Percentiles rank a stretch among this genome's conserved stretches.
phyloP scores from a whole-genome alignment of 2,888 invertebrate species.

The Leptodirus hochenwartii region DNA sequence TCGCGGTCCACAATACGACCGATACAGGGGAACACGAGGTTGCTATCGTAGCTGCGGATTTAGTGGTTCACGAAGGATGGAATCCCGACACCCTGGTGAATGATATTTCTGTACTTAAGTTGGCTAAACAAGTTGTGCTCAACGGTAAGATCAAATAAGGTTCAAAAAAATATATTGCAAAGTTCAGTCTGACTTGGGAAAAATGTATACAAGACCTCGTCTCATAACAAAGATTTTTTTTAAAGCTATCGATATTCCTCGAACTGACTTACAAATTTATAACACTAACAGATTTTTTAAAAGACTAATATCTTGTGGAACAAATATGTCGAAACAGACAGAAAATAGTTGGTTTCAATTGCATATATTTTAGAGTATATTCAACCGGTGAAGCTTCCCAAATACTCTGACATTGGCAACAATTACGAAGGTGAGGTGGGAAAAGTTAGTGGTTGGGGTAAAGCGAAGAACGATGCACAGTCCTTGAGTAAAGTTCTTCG shows the following conservation, averaged over 20 bases:
- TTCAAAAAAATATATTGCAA: not conserved
- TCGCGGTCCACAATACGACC: constrained; percentile 1
- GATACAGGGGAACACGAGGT: not conserved
- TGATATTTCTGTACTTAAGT: constrained; percentile 5
- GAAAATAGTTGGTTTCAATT: not conserved
- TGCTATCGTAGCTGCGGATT: not conserved
- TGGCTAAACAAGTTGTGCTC: constrained; percentile 1
- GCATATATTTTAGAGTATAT: constrained; percentile 7
- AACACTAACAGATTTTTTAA: too few relatives aligned
- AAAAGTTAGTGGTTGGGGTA: constrained; percentile 10
- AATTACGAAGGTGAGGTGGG: constrained; percentile 5
- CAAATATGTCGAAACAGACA: too few relatives aligned
- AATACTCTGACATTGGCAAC: constrained; percentile 5
- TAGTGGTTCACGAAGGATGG: constrained; percentile 5
- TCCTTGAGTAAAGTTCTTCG: constrained; percentile 6
- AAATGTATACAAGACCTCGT: too few relatives aligned
- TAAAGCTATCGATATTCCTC: too few relatives aligned
- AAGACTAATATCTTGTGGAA: too few relatives aligned
- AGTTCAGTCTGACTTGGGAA: not conserved
- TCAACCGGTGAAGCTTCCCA: constrained; percentile 5
- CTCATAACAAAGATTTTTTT: too few relatives aligned
- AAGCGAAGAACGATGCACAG: constrained; percentile 3
- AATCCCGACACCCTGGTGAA: constrained; percentile 1
- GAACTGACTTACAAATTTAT: too few relatives aligned
- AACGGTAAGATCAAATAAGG: not conserved